Conservation (phyloP, 2,797 vertebrate species). For the Melanotaenia maccullochi region DNA sequence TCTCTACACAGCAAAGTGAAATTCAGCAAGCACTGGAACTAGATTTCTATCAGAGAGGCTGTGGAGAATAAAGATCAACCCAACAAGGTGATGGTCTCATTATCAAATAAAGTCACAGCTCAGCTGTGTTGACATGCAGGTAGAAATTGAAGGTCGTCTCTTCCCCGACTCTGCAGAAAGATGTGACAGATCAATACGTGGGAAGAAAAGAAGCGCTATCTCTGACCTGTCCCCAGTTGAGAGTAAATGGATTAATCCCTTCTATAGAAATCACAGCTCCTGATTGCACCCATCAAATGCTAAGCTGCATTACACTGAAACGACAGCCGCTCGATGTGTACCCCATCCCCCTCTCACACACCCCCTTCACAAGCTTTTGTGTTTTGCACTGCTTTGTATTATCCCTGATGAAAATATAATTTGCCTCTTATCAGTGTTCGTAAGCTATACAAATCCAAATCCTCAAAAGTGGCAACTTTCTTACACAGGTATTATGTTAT, state of each 20-base stretch:
- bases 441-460: slow-evolving; percentile 98
- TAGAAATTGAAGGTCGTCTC: slow-evolving; percentile 82
- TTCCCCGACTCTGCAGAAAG: slow-evolving; percentile 82
- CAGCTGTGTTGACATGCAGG: slow-evolving; percentile 66
- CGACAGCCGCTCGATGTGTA: slow-evolving; percentile 96
- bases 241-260: slow-evolving; percentile 96
- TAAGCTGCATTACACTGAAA: slow-evolving; percentile 95
- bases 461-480: slow-evolving; percentile 95
- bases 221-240: slow-evolving; percentile 87
- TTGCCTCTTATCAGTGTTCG: slow-evolving; percentile 95
- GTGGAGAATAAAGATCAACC: slow-evolving; percentile 71
- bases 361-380: slow-evolving; percentile 89
- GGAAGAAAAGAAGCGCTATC: slow-evolving; percentile 86
- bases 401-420: slow-evolving; percentile 99
- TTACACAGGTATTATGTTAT: slow-evolving; percentile 97
- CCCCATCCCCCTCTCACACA: slow-evolving; percentile 85
- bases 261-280: slow-evolving; percentile 94
- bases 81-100: slow-evolving; percentile 80
- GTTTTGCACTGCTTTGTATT: slow-evolving; percentile 90
- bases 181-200: slow-evolving; percentile 92
- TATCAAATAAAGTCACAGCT: slow-evolving; percentile 83
- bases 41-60: slow-evolving; percentile 59
- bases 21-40: slow-evolving; percentile 38
- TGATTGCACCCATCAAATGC: slow-evolving; percentile 94
- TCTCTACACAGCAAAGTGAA: slow-evolving; percentile 40